Base-by-base conservation (phyloP, 1,140 invertebrate genomes). In the Oscheius sp. region DNA sequence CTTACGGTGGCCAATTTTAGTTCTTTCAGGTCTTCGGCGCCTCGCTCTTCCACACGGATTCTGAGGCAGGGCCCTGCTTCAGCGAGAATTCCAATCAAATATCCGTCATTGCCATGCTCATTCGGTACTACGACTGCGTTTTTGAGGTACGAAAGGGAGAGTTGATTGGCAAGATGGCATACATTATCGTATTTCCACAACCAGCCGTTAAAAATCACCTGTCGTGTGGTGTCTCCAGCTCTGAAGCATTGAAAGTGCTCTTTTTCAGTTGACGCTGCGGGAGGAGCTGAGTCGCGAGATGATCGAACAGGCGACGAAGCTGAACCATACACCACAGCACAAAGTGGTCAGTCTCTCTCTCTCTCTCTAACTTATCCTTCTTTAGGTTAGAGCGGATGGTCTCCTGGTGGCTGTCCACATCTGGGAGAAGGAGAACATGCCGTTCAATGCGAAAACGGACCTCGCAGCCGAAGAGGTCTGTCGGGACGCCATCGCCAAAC, bases 391-490 rank as follows among this genome's bases (percentile, higher is more conserved):
- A 58, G 79, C 81, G 2, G 74, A 82, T n/a, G 79, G 81, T n/a
- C 49, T 83, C 35, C 74, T 82, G 10, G 63, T 80, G 2, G 59
- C 80, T 2, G 74, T 81, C 35, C 79, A 81, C 68, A 45, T 84
- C 3, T 77, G 79, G 58, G 62, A 79, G 34, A 72, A 76, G 42
- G 82, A 82, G 35, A 81, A 81, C 66, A 78, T 77, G 61, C 70
- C 73, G 42, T 82, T 82, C 69, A 83, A 80, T 68, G 66, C 77
- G 4, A 73, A 77, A 68, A 35, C 64, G 31, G 32, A 55, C 52
- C 46, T 62, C 46, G 62, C 63, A 0, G 67, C 77, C 10, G 66
- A 63, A 68, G 58, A 75, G 36, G 69, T 64, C 3, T 71, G 69
- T 64, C 20, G 69, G 35, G 59, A 71, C 20, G 69, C 69, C 3